Evolutionary conservation across 2,113 vertebrate species (phyloP), one percentile per base, ranked within the genome.

Genomic region (Entelurus aequoreus): DNA sequence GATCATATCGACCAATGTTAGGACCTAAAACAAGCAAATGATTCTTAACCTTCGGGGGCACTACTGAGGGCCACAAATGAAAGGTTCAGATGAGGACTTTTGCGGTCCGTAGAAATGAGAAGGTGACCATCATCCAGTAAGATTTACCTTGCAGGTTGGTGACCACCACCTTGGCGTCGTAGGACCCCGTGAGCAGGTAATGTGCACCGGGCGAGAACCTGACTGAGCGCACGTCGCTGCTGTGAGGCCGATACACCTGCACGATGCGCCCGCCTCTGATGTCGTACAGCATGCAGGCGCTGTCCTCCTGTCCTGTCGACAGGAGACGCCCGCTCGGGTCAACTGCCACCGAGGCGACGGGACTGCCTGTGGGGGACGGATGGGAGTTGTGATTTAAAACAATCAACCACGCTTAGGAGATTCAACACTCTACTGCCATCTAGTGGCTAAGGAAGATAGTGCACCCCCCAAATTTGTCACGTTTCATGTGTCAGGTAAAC

Each of bases 251-350:
- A 60, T 99, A 99, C 67, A 93, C 95, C 77, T 99, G 97, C 4
- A 99, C 97, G 87, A 95, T 97, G 19, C 97, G 91, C 1, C 96
- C 96, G 40, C 97, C 96, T 77, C 96, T 86, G 70, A 99, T 98
- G 78, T 99, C 96, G 4, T 99, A 99, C 68, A 99, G 75, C 95
- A 99, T 97, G 70, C 97, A 99, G n/a, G 93, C 94, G 0, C 94
- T 95, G 86, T 99, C 95, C 77, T 99, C 97, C 74, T 98, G 97
- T 7, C 97, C 97, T 0, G 96, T 95, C 44, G 97, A 95, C 77
- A 99, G 81, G 60, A 99, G 94, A 65, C 97, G 92, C 6, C 93
- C 95, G 0, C 95, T 99, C 7, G 97, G 97, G 84, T 99, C 97
- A 8, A 99, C 96, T 3, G 97, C 96, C 46, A 99, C 95, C 0